A percentile compares a stretch with the other conserved stretches of the same genome.
Evolutionary conservation across 23 tunicate genomes (phyloP).

Genomic region (Ciona savignyi): DNA sequence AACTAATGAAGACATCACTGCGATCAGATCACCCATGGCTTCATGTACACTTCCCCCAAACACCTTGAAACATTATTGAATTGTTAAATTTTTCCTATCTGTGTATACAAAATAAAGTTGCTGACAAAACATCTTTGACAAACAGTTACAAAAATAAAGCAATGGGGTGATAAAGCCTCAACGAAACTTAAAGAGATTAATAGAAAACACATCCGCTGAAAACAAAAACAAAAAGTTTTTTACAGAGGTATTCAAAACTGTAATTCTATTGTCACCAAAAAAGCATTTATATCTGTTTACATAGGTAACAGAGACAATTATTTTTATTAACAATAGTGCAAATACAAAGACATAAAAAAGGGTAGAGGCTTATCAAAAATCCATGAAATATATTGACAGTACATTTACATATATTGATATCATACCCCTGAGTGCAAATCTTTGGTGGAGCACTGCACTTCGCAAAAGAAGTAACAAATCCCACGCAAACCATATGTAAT

Average conservation of each 20-base stretch:
- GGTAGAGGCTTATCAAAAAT: not conserved
- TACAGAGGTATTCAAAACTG: not conserved
- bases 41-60: conserved; percentile 97
- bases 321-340: too few species aligned
- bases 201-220: not conserved
- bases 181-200: not conserved
- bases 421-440: conserved; percentile 96
- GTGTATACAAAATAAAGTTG: not conserved
- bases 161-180: not conserved
- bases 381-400: not conserved
- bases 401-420: not conserved
- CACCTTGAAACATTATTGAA: conserved; percentile 17
- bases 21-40: conserved; percentile 88
- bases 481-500: conserved; percentile 99
- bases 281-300: not conserved
- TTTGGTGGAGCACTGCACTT: conserved; percentile 75
- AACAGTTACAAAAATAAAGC: not conserved
- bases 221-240: not conserved
- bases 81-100: not conserved
- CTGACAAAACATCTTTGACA: not conserved
- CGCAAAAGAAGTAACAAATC: conserved; percentile 78
- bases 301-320: not conserved
- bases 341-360: too few species aligned
- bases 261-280: not conserved
- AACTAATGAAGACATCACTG: conserved; percentile 76